Evolutionary conservation across 1,140 invertebrate genomes (phyloP), one percentile per base, ranked within the genome.

Genomic region (Galendromus occidentalis): DNA sequence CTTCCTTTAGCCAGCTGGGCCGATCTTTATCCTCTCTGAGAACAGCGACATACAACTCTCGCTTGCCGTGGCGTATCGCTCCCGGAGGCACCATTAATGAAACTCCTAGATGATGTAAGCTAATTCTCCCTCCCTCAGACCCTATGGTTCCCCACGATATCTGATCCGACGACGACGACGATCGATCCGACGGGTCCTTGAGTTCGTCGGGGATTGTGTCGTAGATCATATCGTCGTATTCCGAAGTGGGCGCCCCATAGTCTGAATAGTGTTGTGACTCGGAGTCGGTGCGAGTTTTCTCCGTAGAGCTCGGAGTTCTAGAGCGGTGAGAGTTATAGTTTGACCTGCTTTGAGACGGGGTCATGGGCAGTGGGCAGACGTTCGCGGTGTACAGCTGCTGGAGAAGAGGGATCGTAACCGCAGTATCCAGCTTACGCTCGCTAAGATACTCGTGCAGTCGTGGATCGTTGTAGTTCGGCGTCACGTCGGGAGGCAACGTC

Each of bases 1-100:
- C 83, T 67, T 84, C 84, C 84, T 73, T 9, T 73, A 74, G 70
- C 29, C 64, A 70, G 77, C 84, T 83, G 22, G 86, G 87, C 70
- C 88, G 80, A 73, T 89, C 87, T 76, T 86, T 85, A 74, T 93
- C 88, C 74, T 93, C 88, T 73, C 87, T 85, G 47, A 91, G 82
- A 25, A 94, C 84, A 20, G 87, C 86, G 30, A 94, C 76, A 72
- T 88, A 91, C 5, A 94, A 80, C 69, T 90, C 86, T 67, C 84
- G 82, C 25, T 83, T 75, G 17, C 84, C 82, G 71, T 86, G 84
- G 9, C 82, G 80, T 17, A 96, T 79, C 1, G 90, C 86, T 59
- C 86, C 86, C 75, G 93, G 88, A 29, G 91, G 90, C 30, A 94
- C 81, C 0, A 86, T 87, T 66, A 94, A 78, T 64, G 86, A 83